phyloP scores from a whole-genome alignment of 2,797 vertebrate species.

The Discoglossus pictus region DNA sequence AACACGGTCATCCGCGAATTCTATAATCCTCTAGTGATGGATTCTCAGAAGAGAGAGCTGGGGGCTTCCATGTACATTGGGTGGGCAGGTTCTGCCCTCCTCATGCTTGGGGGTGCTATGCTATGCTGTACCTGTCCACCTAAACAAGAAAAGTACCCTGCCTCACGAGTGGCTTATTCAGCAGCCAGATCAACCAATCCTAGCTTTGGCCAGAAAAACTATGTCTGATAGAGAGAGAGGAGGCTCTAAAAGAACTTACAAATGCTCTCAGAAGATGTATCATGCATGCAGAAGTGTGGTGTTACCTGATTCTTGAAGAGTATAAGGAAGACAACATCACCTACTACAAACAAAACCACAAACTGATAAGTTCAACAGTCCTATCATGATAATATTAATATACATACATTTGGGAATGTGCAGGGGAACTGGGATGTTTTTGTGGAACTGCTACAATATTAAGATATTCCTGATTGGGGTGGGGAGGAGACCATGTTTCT shows the following conservation, averaged over 20 bases:
- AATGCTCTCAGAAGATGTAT: conserved; percentile 1
- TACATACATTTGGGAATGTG: conserved; percentile 30
- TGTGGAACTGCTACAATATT: conserved; percentile 30
- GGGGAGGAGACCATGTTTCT: conserved; percentile 44
- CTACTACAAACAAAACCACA: background rate
- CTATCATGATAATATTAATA: conserved; percentile 3
- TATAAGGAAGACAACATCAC: conserved; percentile 8
- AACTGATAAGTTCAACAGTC: background rate
- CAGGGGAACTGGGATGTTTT: conserved; percentile 20
- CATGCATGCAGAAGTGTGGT: background rate
- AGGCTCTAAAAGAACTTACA: conserved; percentile 9
- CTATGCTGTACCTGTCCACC: conserved; percentile 93
- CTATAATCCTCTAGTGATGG: conserved; percentile 82
- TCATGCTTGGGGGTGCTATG: conserved; percentile 83
- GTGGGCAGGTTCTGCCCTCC: conserved; percentile 83
- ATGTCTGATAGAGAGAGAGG: conserved; percentile 70
- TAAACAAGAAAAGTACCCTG: conserved; percentile 77
- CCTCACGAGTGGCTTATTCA: conserved; percentile 81
- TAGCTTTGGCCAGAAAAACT: conserved; percentile 89
- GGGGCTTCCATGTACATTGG: conserved; percentile 87
- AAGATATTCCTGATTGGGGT: conserved; percentile 38
- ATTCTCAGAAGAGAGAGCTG: conserved; percentile 85
- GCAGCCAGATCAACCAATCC: conserved; percentile 75
- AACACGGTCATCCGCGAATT: conserved; percentile 92
- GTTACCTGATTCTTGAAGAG: background rate